phyloP scores from a whole-genome alignment of 1,140 invertebrate species.

The Pseudachorutes palmiensis region DNA sequence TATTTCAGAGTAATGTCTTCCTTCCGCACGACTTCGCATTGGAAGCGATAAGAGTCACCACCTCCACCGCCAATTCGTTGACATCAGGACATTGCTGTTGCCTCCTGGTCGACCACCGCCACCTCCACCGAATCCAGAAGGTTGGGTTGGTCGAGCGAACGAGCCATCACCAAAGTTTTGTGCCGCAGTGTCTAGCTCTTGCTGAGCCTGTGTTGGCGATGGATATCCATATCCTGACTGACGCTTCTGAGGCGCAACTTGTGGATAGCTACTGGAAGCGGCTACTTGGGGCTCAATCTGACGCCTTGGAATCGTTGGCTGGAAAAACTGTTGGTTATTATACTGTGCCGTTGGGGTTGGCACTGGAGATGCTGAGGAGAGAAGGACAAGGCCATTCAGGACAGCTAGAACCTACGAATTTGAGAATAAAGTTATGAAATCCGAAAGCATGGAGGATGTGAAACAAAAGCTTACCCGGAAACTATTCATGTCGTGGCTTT shows the following conservation, averaged over 20 bases:
- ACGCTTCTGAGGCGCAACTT: neutral
- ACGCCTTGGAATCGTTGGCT: neutral
- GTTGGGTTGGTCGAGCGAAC: slow-evolving; percentile 2
- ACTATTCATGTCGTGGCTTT: too few relatives aligned
- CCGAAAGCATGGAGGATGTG: neutral
- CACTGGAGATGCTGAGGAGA: neutral
- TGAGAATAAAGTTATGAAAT: neutral
- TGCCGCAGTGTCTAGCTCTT: slow-evolving; percentile 2
- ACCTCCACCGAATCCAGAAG: slow-evolving; percentile 2
- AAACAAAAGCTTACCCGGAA: neutral
- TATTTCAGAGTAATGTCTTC: slow-evolving; percentile 11
- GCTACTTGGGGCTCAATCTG: neutral
- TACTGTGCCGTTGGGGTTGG: slow-evolving; percentile 8
- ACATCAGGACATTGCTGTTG: neutral
- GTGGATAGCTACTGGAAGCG: neutral
- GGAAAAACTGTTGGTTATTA: slow-evolving; percentile 3
- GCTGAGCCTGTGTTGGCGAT: neutral
- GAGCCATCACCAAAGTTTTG: slow-evolving; percentile 4
- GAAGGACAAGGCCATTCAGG: slow-evolving; percentile 2
- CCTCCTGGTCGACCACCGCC: slow-evolving; percentile 8
- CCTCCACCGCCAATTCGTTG: neutral
- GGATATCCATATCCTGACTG: slow-evolving; percentile 1
- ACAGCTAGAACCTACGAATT: neutral
- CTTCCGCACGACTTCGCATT: neutral
- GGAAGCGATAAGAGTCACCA: neutral